These are phyloP conservation scores for Grammomys surdaster DNA, from an alignment of 2,113 vertebrate species.

Conservation along the genomic window DNA sequence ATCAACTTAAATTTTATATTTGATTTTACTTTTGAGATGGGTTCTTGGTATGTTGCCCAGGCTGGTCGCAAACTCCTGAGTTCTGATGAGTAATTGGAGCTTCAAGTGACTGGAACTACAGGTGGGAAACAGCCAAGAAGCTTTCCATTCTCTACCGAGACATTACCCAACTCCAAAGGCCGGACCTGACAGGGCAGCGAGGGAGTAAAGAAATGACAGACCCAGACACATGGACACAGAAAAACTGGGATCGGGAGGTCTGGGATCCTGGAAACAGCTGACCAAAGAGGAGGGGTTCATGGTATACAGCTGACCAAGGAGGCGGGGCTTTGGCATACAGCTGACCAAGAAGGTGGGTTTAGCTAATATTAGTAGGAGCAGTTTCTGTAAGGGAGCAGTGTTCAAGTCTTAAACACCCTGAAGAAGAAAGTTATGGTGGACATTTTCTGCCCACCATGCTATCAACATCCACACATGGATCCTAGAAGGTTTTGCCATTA, in stretches of 20 bases:
- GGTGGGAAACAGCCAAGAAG: not conserved
- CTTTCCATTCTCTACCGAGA: not conserved
- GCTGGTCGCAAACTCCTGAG: not conserved
- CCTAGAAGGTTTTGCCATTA: not conserved
- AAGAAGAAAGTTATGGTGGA: not conserved
- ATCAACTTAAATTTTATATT: constrained; percentile 41
- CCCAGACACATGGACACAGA: not conserved
- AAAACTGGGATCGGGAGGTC: not conserved
- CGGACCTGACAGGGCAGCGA: not conserved
- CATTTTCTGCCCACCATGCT: not conserved
- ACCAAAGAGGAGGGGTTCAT: not conserved
- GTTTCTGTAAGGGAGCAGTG: not conserved
- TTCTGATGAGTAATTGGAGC: not conserved
- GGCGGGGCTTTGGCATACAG: not conserved
- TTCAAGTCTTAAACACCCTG: not conserved
- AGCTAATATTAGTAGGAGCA: not conserved
- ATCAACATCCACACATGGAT: not conserved
- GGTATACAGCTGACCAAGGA: not conserved
- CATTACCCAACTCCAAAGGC: no score
- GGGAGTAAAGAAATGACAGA: not conserved
- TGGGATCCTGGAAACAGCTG: not conserved
- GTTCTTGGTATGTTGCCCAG: not conserved
- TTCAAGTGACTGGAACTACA: not conserved
- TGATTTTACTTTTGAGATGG: not conserved
- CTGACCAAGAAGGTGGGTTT: not conserved